Conservation (phyloP, 1,140 invertebrate genomes). For the Drosophila bocqueti region DNA sequence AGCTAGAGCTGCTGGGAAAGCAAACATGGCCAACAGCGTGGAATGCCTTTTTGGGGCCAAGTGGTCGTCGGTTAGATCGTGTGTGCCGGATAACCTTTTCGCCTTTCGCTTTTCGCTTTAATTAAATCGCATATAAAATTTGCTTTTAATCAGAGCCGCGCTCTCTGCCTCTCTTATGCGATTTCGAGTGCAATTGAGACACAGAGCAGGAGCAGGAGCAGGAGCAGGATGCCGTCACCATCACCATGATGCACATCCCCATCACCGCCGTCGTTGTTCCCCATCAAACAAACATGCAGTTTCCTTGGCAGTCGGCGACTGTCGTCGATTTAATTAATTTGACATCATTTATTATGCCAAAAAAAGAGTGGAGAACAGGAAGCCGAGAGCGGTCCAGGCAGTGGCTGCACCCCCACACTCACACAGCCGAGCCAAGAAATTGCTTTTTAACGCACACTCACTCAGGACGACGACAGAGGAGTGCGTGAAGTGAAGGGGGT, state of each 20-base stretch:
- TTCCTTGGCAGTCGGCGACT: constrained; percentile 47
- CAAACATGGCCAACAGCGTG: constrained; percentile 12
- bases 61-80: constrained; percentile 30
- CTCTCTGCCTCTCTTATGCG: constrained; percentile 34
- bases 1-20: neutral
- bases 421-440: constrained; percentile 59
- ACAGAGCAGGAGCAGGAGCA: constrained; percentile 13
- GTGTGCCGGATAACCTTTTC: constrained; percentile 34
- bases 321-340: constrained; percentile 79
- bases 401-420: constrained; percentile 17
- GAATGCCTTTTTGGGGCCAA: constrained; percentile 45
- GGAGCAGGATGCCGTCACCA: neutral
- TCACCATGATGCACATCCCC: neutral
- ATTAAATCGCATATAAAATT: constrained; percentile 47
- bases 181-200: constrained; percentile 55
- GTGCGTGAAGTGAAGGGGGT: neutral
- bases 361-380: constrained; percentile 30
- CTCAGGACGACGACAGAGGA: neutral
- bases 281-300: constrained; percentile 45
- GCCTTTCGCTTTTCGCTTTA: constrained; percentile 34
- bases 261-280: constrained; percentile 4
- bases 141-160: constrained; percentile 42
- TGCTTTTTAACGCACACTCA: constrained; percentile 73
- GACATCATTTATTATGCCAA: constrained; percentile 80
- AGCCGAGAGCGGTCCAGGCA: constrained; percentile 20